Base-by-base conservation (phyloP, 2,113 vertebrate genomes). In the Hydrochoerus hydrochaeris region DNA sequence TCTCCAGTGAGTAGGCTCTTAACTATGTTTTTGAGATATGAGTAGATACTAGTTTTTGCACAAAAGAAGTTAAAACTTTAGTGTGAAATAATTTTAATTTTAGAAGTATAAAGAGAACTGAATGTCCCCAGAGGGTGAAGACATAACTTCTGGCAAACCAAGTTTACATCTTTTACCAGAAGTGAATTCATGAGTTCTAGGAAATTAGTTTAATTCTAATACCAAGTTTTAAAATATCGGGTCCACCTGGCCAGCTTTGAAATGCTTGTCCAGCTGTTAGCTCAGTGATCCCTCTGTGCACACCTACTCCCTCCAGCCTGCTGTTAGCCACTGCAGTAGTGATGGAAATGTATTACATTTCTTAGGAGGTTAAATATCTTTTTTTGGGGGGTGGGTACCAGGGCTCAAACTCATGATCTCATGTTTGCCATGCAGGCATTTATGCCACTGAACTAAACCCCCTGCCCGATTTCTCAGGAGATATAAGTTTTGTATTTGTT, bases 51-150 rank as follows among this genome's bases (percentile, higher is more conserved):
- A 30, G 41, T 88, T 92, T 19, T 88, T 95, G 65, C 77, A 91
- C 58, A 94, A 97, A 95, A 97, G 98, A 98, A 97, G 95, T 24
- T 85, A 80, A 97, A 84, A 13, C 85, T 95, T 91, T 86, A 93
- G 85, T 28, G 4, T 46, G 44, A 95, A 77, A 24, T 80, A 69
- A 88, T 24, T 78, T 62, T 80, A 69, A 88, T 24, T 90, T 84
- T 65, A 88, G 88, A 94, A 92, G 67, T 81, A 58, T 95, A 91
- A 88, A 93, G 90, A 94, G 87, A 52, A 52, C 95, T 81, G 44
- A 16, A 49, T 93, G 82, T 62, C 75, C 77, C 60, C 58, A 17
- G 30, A 81, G 69, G 28, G 8, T 75, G 35, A 95, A 96, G 28
- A 28, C 86, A 44, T 58, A 78, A 58, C 28, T 92, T 90, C 26